Evolutionary conservation across 2,797 vertebrate species (phyloP), one percentile per base, ranked within the genome.

Genomic region (Gobionotothen gibberifrons): DNA sequence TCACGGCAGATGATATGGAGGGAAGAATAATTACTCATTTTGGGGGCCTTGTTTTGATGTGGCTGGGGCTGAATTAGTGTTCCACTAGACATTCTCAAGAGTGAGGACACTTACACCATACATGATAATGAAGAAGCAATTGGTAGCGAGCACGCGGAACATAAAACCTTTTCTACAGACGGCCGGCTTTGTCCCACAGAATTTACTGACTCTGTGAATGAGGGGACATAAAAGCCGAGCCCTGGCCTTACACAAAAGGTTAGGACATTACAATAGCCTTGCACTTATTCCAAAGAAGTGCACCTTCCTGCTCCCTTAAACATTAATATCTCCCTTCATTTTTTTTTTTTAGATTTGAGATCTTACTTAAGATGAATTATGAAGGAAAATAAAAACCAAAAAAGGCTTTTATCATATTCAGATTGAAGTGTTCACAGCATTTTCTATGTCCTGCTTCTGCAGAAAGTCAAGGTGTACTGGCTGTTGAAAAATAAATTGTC

Each of bases 21-120:
- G 79, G 73, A 79, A 87, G 80, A 89, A 79, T 88, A 90, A 92
- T 90, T 87, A 86, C 80, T 84, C 47, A 53, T 73, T 82, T 83
- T 85, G 76, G 72, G 81, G 79, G 79, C 59, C 75, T 74, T 87
- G 87, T 89, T 90, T 86, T 88, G 80, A 90, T 85, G 85, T 85
- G 85, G 72, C 79, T 83, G 73, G 32, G 76, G 82, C 82, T 72
- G 85, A 88, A 87, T 89, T 85, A 85, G 65, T 76, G 74, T 81
- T 88, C 76, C 69, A 82, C 69, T 72, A 68, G 79, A 81, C 86
- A 85, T 69, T 65, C 62, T 81, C 59, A 51, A 79, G 59, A 83
- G 71, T 63, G 78, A 85, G 80, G 77, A 81, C 77, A 83, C 77
- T 85, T 69, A 42, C 57, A 53, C 73, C 15, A 1, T 51, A 68